A percentile compares a stretch with the other conserved stretches of the same genome.
These are phyloP conservation scores for Coturnix japonica DNA, from an alignment of 2,113 vertebrate genomes.

Conservation along the genomic window DNA sequence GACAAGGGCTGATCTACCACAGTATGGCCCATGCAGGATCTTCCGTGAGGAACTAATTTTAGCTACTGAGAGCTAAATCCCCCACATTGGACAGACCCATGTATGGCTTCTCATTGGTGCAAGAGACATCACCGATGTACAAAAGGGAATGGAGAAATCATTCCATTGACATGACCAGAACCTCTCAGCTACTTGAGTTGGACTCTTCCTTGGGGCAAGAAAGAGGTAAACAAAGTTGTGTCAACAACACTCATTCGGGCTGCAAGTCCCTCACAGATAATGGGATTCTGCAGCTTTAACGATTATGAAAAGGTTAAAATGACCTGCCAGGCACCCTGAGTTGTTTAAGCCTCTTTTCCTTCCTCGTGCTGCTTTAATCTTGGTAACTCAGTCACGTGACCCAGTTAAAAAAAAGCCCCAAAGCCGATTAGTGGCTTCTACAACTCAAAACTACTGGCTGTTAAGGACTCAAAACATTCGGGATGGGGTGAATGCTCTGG, in stretches of 20 bases:
- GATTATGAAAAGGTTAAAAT: slow-evolving; percentile 77
- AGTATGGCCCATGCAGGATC: slow-evolving; percentile 11
- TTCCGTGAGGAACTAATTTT: slow-evolving; percentile 54
- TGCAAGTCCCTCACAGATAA: slow-evolving; percentile 48
- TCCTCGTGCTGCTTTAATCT: slow-evolving; percentile 88
- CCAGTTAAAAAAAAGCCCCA: slow-evolving; percentile 71
- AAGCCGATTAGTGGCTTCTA: slow-evolving; percentile 84
- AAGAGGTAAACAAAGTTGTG: not conserved
- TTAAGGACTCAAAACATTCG: slow-evolving; percentile 26
- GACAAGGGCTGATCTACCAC: slow-evolving; percentile 21
- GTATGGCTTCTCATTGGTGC: not conserved
- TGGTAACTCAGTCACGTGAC: slow-evolving; percentile 79
- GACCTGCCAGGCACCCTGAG: slow-evolving; percentile 73
- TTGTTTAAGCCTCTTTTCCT: slow-evolving; percentile 83
- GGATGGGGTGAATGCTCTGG: not conserved
- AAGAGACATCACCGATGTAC: rapidly evolving
- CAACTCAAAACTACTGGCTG: not conserved
- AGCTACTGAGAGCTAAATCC: not conserved
- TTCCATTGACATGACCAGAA: not conserved
- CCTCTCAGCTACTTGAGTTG: not conserved
- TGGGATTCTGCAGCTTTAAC: slow-evolving; percentile 73
- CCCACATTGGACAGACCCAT: not conserved
- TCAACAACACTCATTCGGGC: rapidly evolving
- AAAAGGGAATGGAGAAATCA: rapidly evolving
- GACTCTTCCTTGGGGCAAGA: rapidly evolving